These are phyloP conservation scores for Engraulis encrasicolus DNA, from an alignment of 2,113 vertebrate species.

Conservation along the genomic window DNA sequence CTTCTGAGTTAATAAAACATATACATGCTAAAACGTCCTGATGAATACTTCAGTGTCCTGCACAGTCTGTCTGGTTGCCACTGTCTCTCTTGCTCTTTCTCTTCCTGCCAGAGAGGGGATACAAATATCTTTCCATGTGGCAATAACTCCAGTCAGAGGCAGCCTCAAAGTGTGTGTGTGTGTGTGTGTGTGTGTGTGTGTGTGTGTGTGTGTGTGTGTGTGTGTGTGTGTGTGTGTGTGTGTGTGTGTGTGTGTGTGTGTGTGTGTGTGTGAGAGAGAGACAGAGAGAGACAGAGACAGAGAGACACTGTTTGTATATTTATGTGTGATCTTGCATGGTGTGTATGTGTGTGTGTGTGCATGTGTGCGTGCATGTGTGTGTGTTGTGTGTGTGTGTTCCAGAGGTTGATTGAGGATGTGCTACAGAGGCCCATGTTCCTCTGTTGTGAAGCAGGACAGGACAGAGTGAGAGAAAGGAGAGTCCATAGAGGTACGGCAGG, in stretches of 20 bases:
- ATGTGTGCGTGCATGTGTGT: constrained; percentile 22
- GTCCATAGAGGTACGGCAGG: no score
- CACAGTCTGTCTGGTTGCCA: no score
- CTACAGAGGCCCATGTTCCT: constrained; percentile 75
- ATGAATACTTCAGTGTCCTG: no score
- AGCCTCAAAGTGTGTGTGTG: not conserved
- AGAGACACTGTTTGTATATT: no score
- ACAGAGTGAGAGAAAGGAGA: constrained; percentile 68
- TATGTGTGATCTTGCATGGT: not conserved
- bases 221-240: constrained; percentile 1
- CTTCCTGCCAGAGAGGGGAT: no score
- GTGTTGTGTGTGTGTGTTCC: constrained; percentile 23
- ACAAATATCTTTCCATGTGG: no score
- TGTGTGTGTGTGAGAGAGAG: not conserved
- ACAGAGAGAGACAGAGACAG: no score
- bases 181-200: not conserved
- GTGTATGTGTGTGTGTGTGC: not conserved
- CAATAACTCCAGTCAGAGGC: no score
- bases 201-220: not conserved
- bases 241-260: not conserved
- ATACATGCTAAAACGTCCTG: no score
- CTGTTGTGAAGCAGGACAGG: constrained; percentile 66
- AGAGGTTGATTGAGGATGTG: constrained; percentile 45
- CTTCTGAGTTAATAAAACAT: no score
- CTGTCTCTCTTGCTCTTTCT: no score